Evolutionary conservation across 2,888 invertebrate species (phyloP).

Genomic region (Congeria kusceri): DNA sequence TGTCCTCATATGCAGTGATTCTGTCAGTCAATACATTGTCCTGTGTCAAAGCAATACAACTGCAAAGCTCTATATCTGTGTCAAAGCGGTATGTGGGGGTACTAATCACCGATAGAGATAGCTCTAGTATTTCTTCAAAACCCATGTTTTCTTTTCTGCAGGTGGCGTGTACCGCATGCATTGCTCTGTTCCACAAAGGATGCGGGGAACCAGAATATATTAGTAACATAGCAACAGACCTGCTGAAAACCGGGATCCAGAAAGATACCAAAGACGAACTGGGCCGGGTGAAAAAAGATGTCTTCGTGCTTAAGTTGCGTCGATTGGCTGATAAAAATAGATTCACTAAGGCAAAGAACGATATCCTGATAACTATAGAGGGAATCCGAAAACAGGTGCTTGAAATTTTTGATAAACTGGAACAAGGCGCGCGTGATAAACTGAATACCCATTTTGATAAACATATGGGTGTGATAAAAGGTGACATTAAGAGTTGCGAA

Average conservation of each 20-base stretch:
- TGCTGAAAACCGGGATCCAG: slow-evolving; percentile 28
- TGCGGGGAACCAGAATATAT: slow-evolving; percentile 50
- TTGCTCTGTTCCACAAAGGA: slow-evolving; percentile 50
- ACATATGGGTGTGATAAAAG: slow-evolving; percentile 35
- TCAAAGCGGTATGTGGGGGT: no score
- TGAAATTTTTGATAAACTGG: slow-evolving; percentile 51
- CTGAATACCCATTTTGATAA: slow-evolving; percentile 34
- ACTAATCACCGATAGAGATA: no score
- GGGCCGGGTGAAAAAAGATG: slow-evolving; percentile 36
- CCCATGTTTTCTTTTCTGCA: not conserved
- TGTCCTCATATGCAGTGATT: no score
- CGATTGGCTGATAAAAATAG: slow-evolving; percentile 45
- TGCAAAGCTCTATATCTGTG: no score
- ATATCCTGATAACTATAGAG: slow-evolving; percentile 26
- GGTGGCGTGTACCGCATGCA: slow-evolving; percentile 54
- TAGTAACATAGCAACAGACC: slow-evolving; percentile 25
- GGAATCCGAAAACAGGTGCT: slow-evolving; percentile 38
- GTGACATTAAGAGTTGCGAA: slow-evolving; percentile 53
- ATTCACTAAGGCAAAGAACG: slow-evolving; percentile 37
- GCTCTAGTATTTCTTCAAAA: not conserved
- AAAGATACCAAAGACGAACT: slow-evolving; percentile 47
- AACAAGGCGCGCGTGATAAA: slow-evolving; percentile 32
- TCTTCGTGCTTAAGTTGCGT: slow-evolving; percentile 40
- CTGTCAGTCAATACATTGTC: no score
- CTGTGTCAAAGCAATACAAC: no score